These are phyloP conservation scores for Rhea pennata DNA, from an alignment of 2,113 vertebrate species.

Conservation along the genomic window DNA sequence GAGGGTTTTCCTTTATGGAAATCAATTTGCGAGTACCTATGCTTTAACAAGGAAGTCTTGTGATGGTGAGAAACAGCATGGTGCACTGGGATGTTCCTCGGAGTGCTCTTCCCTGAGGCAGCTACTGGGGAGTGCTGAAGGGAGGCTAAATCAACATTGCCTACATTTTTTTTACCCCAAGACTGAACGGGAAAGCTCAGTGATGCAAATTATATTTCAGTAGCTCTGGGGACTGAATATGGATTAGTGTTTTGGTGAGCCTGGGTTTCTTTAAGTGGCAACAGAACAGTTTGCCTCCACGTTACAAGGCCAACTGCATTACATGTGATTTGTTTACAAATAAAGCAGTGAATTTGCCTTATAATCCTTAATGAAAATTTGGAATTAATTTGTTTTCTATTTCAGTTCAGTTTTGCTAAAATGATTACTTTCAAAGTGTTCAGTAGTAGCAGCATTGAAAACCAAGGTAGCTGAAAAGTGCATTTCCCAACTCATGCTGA, in stretches of 20 bases:
- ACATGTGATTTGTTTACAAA: background rate
- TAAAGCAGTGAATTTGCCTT: background rate
- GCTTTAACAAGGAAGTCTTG: conserved; percentile 57
- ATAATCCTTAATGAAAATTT: background rate
- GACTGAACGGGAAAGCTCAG: conserved; percentile 28
- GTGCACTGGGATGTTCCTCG: conserved; percentile 54
- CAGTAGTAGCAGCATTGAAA: background rate
- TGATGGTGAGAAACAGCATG: conserved; percentile 61
- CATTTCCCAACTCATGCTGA: background rate
- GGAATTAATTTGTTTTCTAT: background rate
- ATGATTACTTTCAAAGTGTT: background rate
- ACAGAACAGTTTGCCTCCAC: background rate
- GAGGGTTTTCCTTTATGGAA: conserved; percentile 46
- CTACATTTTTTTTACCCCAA: background rate
- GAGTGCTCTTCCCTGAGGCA: conserved; percentile 56
- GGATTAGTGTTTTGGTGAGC: background rate
- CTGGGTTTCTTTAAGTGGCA: background rate
- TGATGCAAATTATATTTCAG: conserved; percentile 60
- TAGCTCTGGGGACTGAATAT: conserved; percentile 31
- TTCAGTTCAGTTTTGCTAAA: background rate
- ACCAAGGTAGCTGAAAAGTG: background rate
- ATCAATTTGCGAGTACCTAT: conserved; percentile 54
- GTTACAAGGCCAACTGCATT: background rate
- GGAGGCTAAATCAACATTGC: conserved; percentile 30
- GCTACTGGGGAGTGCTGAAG: conserved; percentile 36